Percentiles rank a stretch among this genome's conserved stretches.
Conservation (phyloP, 2,797 vertebrate species). For the Ctenosaura bakeri region DNA sequence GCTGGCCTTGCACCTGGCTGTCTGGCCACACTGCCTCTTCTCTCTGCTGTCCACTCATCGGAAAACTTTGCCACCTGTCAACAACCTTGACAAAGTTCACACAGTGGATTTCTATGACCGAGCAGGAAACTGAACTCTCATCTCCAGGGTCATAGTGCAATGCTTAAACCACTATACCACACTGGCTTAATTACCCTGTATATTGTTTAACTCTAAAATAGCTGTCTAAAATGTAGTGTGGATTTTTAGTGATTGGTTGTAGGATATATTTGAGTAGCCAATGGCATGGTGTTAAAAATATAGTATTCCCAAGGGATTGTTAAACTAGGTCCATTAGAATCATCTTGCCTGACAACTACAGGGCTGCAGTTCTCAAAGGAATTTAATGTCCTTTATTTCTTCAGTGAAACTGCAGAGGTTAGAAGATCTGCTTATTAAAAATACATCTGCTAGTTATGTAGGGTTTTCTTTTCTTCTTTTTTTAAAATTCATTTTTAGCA, state of each 20-base stretch:
- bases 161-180: no score
- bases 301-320: constrained; percentile 7
- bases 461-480: constrained; percentile 3
- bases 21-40: no score
- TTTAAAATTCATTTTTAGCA: no score
- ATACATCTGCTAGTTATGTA: constrained; percentile 11
- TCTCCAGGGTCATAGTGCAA: no score
- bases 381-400: constrained; percentile 37
- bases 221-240: constrained; percentile 43
- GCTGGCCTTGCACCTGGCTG: no score
- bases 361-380: constrained; percentile 30
- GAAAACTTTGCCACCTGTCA: no score
- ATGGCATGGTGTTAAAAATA: neutral
- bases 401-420: constrained; percentile 6
- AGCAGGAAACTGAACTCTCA: no score
- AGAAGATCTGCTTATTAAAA: constrained; percentile 33
- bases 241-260: neutral
- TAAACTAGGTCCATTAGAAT: neutral
- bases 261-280: neutral
- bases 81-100: no score
- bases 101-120: no score
- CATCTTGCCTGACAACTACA: neutral
- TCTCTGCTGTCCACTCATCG: no score
- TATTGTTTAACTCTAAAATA: neutral
- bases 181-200: constrained; percentile 31